Percentiles rank a stretch among this genome's conserved stretches.
Conservation (phyloP, 2,113 vertebrate species). For the Phyllopteryx taeniolatus region DNA sequence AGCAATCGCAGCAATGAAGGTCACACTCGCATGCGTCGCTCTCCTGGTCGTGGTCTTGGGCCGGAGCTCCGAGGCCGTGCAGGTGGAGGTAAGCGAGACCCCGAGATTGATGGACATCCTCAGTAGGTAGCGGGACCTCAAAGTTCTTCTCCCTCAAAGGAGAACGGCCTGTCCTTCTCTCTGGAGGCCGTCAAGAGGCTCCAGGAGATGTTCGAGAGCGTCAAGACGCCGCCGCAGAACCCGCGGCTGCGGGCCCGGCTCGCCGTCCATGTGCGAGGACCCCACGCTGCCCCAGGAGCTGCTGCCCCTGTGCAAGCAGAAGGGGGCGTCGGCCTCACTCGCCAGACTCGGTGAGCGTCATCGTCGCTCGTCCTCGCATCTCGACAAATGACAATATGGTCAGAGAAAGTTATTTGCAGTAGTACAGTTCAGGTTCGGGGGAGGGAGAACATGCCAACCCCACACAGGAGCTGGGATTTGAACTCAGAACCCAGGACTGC, state of each 20-base stretch:
- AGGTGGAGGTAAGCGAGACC: slow-evolving; percentile 65
- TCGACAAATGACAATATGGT: background rate
- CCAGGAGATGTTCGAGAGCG: slow-evolving; percentile 58
- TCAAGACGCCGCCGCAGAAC: slow-evolving; percentile 8
- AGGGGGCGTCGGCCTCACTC: slow-evolving; percentile 59
- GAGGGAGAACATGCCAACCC: too few species aligned
- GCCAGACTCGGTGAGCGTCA: slow-evolving; percentile 68
- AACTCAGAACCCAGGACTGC: too few species aligned
- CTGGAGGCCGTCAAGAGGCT: slow-evolving; percentile 79
- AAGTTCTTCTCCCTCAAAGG: slow-evolving; percentile 59
- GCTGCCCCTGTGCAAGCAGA: slow-evolving; percentile 65
- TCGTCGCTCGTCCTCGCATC: background rate
- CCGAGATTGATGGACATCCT: background rate
- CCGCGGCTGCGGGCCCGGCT: background rate
- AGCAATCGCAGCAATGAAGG: slow-evolving; percentile 63
- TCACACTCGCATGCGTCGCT: slow-evolving; percentile 39
- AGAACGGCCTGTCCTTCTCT: slow-evolving; percentile 75
- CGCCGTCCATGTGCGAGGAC: slow-evolving; percentile 53
- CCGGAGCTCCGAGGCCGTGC: slow-evolving; percentile 60
- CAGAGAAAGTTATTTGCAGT: too few species aligned
- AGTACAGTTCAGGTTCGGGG: too few species aligned
- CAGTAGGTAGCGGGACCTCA: background rate
- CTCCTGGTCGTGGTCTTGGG: slow-evolving; percentile 56
- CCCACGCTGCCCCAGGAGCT: slow-evolving; percentile 76
- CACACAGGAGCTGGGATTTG: too few species aligned